Base-by-base conservation (phyloP, 1,140 invertebrate species). In the Halotydeus destructor region DNA sequence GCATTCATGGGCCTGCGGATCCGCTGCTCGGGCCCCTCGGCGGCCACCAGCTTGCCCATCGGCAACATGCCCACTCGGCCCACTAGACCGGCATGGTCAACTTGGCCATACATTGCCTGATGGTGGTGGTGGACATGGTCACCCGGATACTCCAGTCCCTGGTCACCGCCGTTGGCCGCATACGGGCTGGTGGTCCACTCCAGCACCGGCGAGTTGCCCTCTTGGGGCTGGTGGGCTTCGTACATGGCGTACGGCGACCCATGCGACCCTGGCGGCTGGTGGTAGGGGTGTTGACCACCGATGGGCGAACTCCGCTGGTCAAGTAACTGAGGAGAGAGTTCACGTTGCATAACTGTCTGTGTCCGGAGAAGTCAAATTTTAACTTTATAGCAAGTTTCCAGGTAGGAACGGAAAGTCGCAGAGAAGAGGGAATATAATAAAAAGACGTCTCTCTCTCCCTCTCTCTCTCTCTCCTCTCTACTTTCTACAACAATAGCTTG, bases 1-100 rank as follows among this genome's bases (percentile, higher is more conserved):
- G 56, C 56, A 41, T 57, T 57, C 55, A 57, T 57, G 5, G 55
- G 55, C n/a, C 55, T 47, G 30, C 54, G 47, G 38, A 55, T 55
- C 9, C 54, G 37, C 25, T 45, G 45, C 19, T 51, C 52, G 3
- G 26, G 36, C 8, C 11, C 12, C 2, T 31, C 30, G 18, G 18
- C 16, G 12, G 18, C 12, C 12, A 31, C 16, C 12, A 31, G 18
- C 30, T 31, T 30, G 9, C n/a, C 27, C n/a, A 31, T 31, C 12
- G 12, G 30, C 30, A 31, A 31, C 12, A 31, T 2, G 12, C 16
- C 12, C 16, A 16, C 3, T 16, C 8, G n/a, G 27, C 8, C 8
- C 8, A 30, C 8, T n/a, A 31, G 12, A 31, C 12, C 4, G 30
- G 4, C 16, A n/a, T 12, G 18, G 12, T 4, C 16, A n/a, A 31